Evolutionary conservation across 2,888 invertebrate genomes (phyloP), one percentile per base, ranked within the genome.

Genomic region (Microdon myrmicae): DNA sequence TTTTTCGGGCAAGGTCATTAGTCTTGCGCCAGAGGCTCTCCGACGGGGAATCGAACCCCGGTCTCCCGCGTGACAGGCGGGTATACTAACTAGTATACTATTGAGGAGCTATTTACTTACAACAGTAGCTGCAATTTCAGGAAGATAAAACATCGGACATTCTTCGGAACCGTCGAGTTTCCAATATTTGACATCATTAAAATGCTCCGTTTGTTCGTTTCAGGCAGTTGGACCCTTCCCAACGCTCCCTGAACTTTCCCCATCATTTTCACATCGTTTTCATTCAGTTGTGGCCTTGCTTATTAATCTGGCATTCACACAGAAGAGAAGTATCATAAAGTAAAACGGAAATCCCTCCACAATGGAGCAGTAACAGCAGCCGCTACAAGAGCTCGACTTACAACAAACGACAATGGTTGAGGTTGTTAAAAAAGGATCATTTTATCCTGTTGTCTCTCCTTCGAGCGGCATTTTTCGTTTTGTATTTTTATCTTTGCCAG

Each of bases 371-470:
- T n/a, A n/a, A n/a, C n/a, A 64, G 26, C 45, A 48, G 44, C 55
- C 31, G 47, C 38, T 41, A 39, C 29, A 44, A 43, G 37, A 58
- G 58, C 43, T 53, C 41, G 37, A 35, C 39, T 51, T 51, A 43
- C 44, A 32, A 26, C 34, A 16, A 22, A 48, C 25, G 51, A 55
- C 61, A 64, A 55, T 49, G 32, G 44, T 37, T 41, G 32, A 47
- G 23, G 43, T 22, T 23, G 32, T 47, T 51, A 43, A 49, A 51
- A 37, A 41, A n/a, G 37, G 53, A 47, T 58, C 58, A 58, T 51
- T 56, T 56, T 45, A 51, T 51, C 47, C 64, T 43, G 51, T 38
- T 53, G 58, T 48, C 58, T 23, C 31, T 26, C 45, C 34, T 45
- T 29, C 38, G 25, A 10, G 13, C 13, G 10, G 8, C 2, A 9